A percentile compares a stretch with the other conserved stretches of the same genome.
Evolutionary conservation across 2,113 vertebrate species (phyloP).

Genomic region (Morone chrysops): DNA sequence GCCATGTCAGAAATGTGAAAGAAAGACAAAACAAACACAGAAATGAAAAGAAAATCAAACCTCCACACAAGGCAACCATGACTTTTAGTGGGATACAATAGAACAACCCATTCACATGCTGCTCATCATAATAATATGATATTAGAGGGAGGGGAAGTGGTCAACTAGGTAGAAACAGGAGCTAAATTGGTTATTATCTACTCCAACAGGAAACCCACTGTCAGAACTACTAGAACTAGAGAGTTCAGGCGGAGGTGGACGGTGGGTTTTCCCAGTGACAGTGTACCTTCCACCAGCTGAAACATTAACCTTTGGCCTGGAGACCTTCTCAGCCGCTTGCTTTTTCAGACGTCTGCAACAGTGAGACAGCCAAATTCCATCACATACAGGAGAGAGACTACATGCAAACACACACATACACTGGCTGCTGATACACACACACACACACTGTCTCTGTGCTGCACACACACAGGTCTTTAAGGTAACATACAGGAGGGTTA

Average conservation of each 20-base stretch:
- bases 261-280: conserved; percentile 51
- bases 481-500: background rate
- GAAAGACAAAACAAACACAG: background rate
- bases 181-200: conserved; percentile 25
- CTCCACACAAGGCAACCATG: background rate
- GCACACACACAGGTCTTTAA: background rate
- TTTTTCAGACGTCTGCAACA: conserved; percentile 83
- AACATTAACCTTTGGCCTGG: conserved; percentile 75
- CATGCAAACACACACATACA: conserved; percentile 38
- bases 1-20: conserved; percentile 17
- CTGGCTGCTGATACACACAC: background rate
- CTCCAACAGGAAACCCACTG: conserved; percentile 72
- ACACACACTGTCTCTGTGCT: conserved; percentile 16
- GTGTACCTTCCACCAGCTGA: conserved; percentile 75
- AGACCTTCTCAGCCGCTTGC: conserved; percentile 69
- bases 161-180: conserved; percentile 10
- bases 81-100: background rate
- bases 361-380: conserved; percentile 76
- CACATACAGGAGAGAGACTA: conserved; percentile 67
- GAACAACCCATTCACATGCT: conserved; percentile 37
- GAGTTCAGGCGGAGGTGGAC: conserved; percentile 28
- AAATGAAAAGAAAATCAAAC: background rate
- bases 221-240: conserved; percentile 7
- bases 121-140: conserved; percentile 12
- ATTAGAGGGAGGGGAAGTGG: conserved; percentile 11